Percentiles rank a stretch among this genome's conserved stretches.
Conservation (phyloP, 2,113 vertebrate genomes). For the Urocitellus parryii region DNA sequence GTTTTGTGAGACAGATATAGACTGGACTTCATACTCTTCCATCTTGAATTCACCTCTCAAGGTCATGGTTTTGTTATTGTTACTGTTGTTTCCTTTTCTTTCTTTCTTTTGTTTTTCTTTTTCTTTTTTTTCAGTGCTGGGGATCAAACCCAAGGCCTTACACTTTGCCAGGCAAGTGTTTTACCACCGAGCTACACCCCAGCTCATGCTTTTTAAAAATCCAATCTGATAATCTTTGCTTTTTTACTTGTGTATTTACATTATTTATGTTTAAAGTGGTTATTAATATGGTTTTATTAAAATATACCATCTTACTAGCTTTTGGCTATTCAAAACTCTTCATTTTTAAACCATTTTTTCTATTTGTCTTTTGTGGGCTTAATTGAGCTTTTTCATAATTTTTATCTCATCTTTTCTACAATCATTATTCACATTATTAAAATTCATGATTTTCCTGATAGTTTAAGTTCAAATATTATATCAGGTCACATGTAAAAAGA, state of each 20-base stretch:
- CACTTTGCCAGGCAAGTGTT: too few species aligned
- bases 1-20: neutral
- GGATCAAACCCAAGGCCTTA: too few species aligned
- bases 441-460: neutral
- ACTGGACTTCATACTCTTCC: neutral
- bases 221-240: neutral
- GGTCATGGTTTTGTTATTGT: neutral
- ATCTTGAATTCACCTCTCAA: neutral
- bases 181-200: too few species aligned
- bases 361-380: neutral
- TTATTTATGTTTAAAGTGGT: neutral
- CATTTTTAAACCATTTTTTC: neutral
- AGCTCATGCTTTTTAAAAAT: neutral
- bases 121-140: too few species aligned
- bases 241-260: neutral
- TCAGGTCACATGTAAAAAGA: neutral
- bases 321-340: neutral
- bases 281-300: neutral
- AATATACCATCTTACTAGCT: neutral
- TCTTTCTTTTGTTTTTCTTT: too few species aligned
- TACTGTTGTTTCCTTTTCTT: neutral
- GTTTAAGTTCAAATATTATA: neutral
- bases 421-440: neutral
- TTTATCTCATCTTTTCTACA: neutral
- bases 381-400: neutral